Evolutionary conservation across 1,140 invertebrate genomes (phyloP), one percentile per base, ranked within the genome.

Genomic region (Pteromalus puparum): DNA sequence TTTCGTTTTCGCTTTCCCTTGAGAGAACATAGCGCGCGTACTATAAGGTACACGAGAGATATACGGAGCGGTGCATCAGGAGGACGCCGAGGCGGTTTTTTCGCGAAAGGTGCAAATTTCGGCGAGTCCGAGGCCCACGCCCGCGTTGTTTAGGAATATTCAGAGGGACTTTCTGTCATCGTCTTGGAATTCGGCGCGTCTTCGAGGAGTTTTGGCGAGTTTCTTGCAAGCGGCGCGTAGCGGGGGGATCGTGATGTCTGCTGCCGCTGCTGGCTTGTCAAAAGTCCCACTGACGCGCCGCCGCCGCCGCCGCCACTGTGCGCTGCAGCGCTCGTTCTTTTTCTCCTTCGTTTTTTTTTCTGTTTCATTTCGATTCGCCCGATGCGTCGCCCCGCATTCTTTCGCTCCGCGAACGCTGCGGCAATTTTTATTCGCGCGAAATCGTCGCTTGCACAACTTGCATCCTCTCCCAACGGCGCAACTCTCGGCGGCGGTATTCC

Each of bases 1-100:
- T 82, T 75, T 82, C 81, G 48, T 82, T 75, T 65, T 75, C 48
- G 81, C 70, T 75, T 82, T 74, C 81, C 80, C 81, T 82, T 28
- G 28, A 70, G n/a, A 13, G 30, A 10, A 21, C 21, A 48, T 34
- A 72, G 65, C 67, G 38, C 38, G 26, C 48, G 13, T 53, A 53
- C 48, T 53, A n/a, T n/a, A 53, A 18, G 48, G 13, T 61, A 61
- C 21, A n/a, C 6, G 53, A 1, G 18, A 15, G 78, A 21, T n/a
- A 24, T 18, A 81, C 21, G 6, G 24, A 72, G 67, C 13, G 38
- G 6, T n/a, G 24, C 24, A 81, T 18, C 28, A 18, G 7, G 7
- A 61, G 76, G 61, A 78, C 76, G 53, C 53, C 21, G 46, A 65
- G 15, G 78, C 67, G 38, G n/a, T 42, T 80, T 80, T 79, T 70